Base-by-base conservation (phyloP, 2,888 invertebrate species). In the Anaspis maculata region DNA sequence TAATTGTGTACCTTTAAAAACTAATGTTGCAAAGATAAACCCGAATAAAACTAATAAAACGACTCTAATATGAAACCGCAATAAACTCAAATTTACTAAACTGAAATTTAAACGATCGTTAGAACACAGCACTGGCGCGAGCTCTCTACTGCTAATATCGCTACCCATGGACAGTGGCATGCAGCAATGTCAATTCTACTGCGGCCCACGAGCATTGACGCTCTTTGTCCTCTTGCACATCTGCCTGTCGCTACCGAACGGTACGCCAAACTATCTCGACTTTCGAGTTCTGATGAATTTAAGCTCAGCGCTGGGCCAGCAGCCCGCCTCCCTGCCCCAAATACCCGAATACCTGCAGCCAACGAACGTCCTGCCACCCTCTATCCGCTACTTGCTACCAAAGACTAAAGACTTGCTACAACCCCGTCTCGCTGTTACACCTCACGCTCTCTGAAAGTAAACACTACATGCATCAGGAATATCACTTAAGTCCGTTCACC, bases 231-330 rank as follows among this genome's bases (percentile, higher is more conserved):
- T 64, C 52, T 62, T 65, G 54, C 61, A 64, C 62, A 60, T 65
- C 63, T 64, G 62, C 60, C 57, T 66, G 56, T 62, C 61, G 57
- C 61, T 66, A 59, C 66, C 66, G 56, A 61, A 64, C 56, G 66
- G 66, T 66, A 66, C 49, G 61, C 49, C 34, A 36, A n/a, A 10
- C 27, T 27, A 6, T 13, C 5, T 30, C 16, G 7, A 26, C 4
- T 26, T 26, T 27, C 5, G 5, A 5, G 3, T 34, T 10, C 19
- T n/a, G n/a, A n/a, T n/a, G n/a, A n/a, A n/a, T n/a, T n/a, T n/a
- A n/a, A n/a, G n/a, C n/a, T n/a, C n/a, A n/a, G n/a, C n/a, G n/a
- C n/a, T n/a, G n/a, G n/a, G n/a, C n/a, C n/a, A n/a, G n/a, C n/a
- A n/a, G n/a, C n/a, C n/a, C 10, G 5, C 13, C n/a, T 16, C 22